Conservation (phyloP, 53 echinoderm and acorn worm species). For the Patiria pectinifera region DNA sequence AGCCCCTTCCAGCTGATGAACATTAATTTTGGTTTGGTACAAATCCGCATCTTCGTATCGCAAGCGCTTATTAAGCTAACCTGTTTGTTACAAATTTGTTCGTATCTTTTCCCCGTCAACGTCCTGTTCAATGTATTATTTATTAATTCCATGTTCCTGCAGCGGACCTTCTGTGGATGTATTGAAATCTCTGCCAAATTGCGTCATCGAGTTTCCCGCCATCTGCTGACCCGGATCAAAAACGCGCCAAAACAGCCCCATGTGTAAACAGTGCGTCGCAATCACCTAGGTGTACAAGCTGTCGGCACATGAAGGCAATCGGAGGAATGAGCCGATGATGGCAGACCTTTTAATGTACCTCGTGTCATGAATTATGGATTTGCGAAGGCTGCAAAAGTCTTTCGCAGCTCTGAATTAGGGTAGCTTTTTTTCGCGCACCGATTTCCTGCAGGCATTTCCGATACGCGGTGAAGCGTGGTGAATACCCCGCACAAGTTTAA, state of each 20-base stretch:
- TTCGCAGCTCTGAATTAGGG: not conserved
- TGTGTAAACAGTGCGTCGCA: not conserved
- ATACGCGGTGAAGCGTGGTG: no score
- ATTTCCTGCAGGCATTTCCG: no score
- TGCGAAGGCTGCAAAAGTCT: not conserved
- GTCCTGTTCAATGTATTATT: no score
- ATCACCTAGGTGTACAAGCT: not conserved
- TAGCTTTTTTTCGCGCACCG: no score
- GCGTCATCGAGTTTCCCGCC: not conserved
- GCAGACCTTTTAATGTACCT: not conserved
- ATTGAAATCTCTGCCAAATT: not conserved
- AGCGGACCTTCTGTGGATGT: not conserved
- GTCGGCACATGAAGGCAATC: not conserved
- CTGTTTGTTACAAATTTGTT: no score
- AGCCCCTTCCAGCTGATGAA: no score
- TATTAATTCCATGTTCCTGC: not conserved
- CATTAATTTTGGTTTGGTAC: no score
- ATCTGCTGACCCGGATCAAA: slow-evolving; percentile 1
- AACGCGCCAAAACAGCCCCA: not conserved
- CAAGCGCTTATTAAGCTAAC: no score
- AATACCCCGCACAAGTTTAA: no score
- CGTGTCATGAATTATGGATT: not conserved
- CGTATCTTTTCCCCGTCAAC: no score
- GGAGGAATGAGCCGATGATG: not conserved
- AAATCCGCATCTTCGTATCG: no score